Evolutionary conservation across 2,113 vertebrate genomes (phyloP).

Genomic region (Chlorocebus sabaeus): DNA sequence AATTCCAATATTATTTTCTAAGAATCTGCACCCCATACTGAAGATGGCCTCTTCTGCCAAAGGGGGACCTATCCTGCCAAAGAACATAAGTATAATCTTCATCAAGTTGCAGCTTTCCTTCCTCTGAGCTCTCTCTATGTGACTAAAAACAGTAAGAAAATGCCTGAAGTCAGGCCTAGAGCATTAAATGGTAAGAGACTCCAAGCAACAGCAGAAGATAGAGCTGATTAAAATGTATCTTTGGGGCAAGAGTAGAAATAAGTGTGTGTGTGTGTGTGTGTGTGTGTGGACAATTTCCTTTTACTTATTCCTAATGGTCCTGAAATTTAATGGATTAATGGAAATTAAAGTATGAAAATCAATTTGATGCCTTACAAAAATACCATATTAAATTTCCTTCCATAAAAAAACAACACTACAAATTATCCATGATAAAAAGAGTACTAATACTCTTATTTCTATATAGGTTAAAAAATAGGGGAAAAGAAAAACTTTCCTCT

Average conservation of each 20-base stretch:
- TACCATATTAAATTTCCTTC: neutral
- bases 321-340: constrained; percentile 27
- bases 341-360: neutral
- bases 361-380: neutral
- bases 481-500: neutral
- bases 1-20: neutral
- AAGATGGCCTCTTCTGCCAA: neutral
- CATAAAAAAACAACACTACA: neutral
- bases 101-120: neutral
- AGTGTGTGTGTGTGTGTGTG: neutral
- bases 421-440: neutral
- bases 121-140: neutral
- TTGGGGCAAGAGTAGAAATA: neutral
- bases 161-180: neutral
- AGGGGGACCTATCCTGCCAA: neutral
- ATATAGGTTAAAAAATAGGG: neutral
- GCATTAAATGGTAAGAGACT: neutral
- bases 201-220: neutral
- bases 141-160: neutral
- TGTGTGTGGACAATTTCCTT: neutral
- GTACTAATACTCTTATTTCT: neutral
- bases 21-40: neutral
- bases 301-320: neutral
- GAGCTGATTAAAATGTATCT: neutral
- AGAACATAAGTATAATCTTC: neutral